Conservation (phyloP, 2,113 vertebrate species). For the Rutilus rutilus region DNA sequence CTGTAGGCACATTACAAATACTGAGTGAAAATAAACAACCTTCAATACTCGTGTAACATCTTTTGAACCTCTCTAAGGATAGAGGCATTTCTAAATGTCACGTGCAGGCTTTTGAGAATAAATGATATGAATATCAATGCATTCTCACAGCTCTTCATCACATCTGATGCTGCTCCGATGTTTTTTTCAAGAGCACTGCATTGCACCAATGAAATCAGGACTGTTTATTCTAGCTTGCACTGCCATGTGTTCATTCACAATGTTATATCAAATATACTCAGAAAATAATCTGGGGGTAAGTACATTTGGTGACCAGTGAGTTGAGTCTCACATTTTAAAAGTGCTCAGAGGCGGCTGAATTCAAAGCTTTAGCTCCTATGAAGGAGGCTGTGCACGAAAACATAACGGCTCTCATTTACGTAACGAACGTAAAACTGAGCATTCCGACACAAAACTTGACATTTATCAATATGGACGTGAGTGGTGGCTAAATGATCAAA, state of each 20-base stretch:
- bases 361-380: not conserved
- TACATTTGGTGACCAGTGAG: not conserved
- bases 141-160: slow-evolving; percentile 6
- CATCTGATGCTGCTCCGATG: not conserved
- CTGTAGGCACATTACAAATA: slow-evolving; percentile 14
- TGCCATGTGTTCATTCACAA: not conserved
- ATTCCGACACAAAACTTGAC: no score
- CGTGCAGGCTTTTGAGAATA: not conserved
- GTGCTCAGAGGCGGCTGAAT: not conserved
- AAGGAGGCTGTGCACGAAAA: no score
- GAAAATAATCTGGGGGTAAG: not conserved
- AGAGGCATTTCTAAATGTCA: slow-evolving; percentile 32
- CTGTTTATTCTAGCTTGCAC: not conserved
- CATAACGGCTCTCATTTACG: not conserved
- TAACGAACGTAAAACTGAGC: not conserved
- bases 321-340: not conserved
- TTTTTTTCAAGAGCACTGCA: slow-evolving; percentile 5
- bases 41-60: not conserved
- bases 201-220: not conserved
- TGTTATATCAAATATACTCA: not conserved
- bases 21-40: not conserved
- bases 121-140: slow-evolving; percentile 15
- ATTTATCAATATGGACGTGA: no score
- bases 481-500: no score
- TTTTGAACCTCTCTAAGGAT: not conserved